Evolutionary conservation across 2,888 invertebrate species (phyloP).

Genomic region (Agrotis ipsilon): DNA sequence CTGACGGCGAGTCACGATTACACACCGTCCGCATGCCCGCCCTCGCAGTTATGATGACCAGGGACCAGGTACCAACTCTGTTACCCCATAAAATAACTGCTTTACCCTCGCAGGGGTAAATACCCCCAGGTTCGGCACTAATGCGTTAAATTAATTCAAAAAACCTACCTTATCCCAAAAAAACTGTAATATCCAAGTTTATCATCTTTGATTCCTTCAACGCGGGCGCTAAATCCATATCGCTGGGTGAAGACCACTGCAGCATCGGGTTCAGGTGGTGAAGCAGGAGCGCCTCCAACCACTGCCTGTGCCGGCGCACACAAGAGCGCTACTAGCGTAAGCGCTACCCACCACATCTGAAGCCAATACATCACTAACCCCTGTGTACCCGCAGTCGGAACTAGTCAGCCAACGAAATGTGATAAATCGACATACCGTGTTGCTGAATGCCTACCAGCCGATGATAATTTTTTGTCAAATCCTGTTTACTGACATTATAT

Average conservation of each 20-base stretch:
- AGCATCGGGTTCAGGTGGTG: conserved; percentile 93
- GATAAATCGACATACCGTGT: conserved; percentile 42
- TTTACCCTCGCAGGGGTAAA: too few relatives aligned
- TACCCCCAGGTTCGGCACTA: too few relatives aligned
- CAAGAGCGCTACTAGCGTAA: conserved; percentile 59
- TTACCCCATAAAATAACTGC: too few relatives aligned
- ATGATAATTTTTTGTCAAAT: conserved; percentile 53
- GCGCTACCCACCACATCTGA: conserved; percentile 56
- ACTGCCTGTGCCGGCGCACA: conserved; percentile 81
- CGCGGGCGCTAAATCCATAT: conserved; percentile 91
- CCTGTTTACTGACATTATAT: conserved; percentile 36
- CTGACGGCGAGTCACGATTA: too few relatives aligned
- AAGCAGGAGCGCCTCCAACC: conserved; percentile 93
- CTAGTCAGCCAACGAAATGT: conserved; percentile 63
- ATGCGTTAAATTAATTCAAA: background rate
- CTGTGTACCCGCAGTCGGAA: conserved; percentile 63
- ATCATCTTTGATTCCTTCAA: conserved; percentile 92
- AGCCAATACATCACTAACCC: conserved; percentile 75
- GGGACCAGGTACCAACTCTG: too few relatives aligned
- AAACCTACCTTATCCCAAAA: conserved; percentile 92
- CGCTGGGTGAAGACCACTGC: conserved; percentile 93
- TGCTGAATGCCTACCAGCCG: conserved; percentile 44
- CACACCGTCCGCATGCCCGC: too few relatives aligned
- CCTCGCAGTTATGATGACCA: too few relatives aligned
- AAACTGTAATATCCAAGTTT: conserved; percentile 93